Evolutionary conservation across 2,888 invertebrate species (phyloP), one percentile per base, ranked within the genome.

Genomic region (Maniola hyperantus): DNA sequence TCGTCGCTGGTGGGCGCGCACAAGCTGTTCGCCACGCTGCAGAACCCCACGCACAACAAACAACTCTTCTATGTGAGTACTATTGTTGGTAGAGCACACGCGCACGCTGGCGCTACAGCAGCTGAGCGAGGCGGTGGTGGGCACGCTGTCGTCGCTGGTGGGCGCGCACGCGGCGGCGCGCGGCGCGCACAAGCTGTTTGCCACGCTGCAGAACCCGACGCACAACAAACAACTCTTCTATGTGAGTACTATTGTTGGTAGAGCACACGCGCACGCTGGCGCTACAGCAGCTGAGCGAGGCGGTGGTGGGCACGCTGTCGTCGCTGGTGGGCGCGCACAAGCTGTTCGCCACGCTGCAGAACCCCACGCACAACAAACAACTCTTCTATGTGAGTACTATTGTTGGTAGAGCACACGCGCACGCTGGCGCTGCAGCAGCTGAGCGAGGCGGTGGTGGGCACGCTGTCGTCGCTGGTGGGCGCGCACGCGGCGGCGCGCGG

Each of bases 181-280:
- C n/a, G n/a, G 98, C 55, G 95, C 97, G 0, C 94, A 95, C 72
- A 97, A 97, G 86, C 95, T 98, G 67, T 98, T 98, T 86, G 95
- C 97, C 82, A 96, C 96, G 60, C 88, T 98, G 73, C 98, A 98
- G 87, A 95, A 97, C 86, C 95, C 95, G 71, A 94, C 95, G 78
- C 95, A 97, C 80, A 98, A 98, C 87, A 98, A 98, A 81, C 97
- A 98, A 80, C 91, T 98, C 53, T 96, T 97, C 90, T 98, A 98
- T 90, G 98, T 48, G 48, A 48, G 48, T 48, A 48, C 48, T n/a
- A 5, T 7, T 42, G 42, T 42, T 42, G 42, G 1, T 34, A n/a
- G 44, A 11, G 11, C 42, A 11, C 11, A 13, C 42, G 2, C 13
- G 42, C 5, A 34, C 13, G n/a, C n/a, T n/a, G 13, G 42, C 13